Evolutionary conservation across 2,888 invertebrate genomes (phyloP), one percentile per base, ranked within the genome.

Genomic region (Dorcus hopei): DNA sequence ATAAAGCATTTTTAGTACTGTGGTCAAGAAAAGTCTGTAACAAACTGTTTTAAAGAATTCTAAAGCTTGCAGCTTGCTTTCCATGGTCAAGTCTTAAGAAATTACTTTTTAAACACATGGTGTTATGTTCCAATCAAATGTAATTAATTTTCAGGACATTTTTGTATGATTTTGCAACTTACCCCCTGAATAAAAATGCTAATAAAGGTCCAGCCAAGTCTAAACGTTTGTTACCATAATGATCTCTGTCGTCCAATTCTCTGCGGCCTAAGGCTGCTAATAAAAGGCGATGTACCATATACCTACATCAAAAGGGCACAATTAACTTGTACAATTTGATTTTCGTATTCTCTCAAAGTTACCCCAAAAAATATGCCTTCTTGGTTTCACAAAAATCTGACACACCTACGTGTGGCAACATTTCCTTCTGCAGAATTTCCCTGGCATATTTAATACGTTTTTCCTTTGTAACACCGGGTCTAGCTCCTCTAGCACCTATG

Each of bases 351-450:
- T 19, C 19, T 19, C 19, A 19, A 19, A 19, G 3, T 19, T 72
- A 84, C 74, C 97, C 97, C 65, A 97, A 83, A 75, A 97, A 98
- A 76, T 97, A 98, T 0, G 99, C 99, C 75, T 99, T 99, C 77
- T 98, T 99, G 0, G 99, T 99, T 81, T 99, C 99, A 82, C 99
- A 99, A 78, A 97, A 98, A 77, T 99, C 98, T 42, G 97, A 97
- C 1, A 99, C 96, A 65, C 99, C 99, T 58, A 99, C 98, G 81
- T 99, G 99, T 0, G 99, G 99, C 69, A 99, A 84, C 95, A 98
- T 97, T 90, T 99, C 99, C 74, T 99, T 99, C 75, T 99, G 99
- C 62, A 99, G 82, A 80, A 99, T 99, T 88, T 99, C 99, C 75
- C 94, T 87, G 0, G 99, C 98, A 80, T 99, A 99, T 81, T 99